Conservation (phyloP, 2,113 vertebrate species). For the Paratilapia polleni region DNA sequence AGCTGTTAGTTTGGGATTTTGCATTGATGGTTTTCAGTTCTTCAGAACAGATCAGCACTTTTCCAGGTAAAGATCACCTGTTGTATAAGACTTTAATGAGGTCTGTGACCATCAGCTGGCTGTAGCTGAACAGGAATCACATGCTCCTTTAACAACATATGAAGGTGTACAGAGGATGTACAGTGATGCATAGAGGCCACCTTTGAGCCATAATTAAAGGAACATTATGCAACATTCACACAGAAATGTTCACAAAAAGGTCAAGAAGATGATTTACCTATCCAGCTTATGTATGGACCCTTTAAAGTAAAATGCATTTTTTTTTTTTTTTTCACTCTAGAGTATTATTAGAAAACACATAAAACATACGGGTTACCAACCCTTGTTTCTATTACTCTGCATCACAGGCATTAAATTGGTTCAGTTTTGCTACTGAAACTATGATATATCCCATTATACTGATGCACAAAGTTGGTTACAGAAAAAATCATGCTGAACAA, state of each 20-base stretch:
- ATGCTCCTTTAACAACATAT: not conserved
- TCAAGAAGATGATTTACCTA: not conserved
- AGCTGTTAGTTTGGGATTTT: not conserved
- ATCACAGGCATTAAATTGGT: not conserved
- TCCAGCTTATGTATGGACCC: not conserved
- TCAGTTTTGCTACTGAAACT: not conserved
- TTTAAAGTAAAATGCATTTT: not conserved
- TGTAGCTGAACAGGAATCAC: not conserved
- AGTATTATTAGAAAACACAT: fast-evolving
- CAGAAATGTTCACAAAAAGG: not conserved
- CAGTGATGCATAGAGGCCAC: not conserved
- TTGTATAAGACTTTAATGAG: not conserved
- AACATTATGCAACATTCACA: not conserved
- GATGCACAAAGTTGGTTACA: fast-evolving
- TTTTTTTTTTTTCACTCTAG: too few species aligned
- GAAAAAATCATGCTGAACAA: too few species aligned
- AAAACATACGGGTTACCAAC: fast-evolving
- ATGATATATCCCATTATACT: not conserved
- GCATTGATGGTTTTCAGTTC: not conserved
- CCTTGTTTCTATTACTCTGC: not conserved
- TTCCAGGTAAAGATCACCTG: not conserved
- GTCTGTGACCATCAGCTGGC: not conserved
- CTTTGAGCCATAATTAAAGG: fast-evolving
- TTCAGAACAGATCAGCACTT: not conserved
- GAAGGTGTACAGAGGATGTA: not conserved